Evolutionary conservation across 2,888 invertebrate genomes (phyloP).

Genomic region (Xestia sexstrigata): DNA sequence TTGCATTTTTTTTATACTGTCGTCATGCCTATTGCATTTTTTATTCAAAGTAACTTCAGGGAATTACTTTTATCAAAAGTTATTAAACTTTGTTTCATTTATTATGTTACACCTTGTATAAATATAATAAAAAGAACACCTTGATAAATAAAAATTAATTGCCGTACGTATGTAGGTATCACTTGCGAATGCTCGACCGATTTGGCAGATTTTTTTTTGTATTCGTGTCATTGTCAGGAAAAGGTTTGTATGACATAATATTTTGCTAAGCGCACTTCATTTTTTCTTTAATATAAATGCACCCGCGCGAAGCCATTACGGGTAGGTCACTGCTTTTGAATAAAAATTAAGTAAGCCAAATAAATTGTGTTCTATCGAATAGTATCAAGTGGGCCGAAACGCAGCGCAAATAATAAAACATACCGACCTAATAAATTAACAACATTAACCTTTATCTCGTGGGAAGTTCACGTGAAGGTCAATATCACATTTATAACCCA

Average conservation of each 20-base stretch:
- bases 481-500: neutral
- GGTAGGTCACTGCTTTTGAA: neutral
- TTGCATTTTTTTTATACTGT: too few species aligned
- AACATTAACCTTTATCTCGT: neutral
- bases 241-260: neutral
- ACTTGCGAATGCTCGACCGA: too few species aligned
- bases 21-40: too few species aligned
- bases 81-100: too few species aligned
- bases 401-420: conserved; percentile 6
- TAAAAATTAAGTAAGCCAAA: neutral
- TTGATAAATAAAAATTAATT: too few species aligned
- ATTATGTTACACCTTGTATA: too few species aligned
- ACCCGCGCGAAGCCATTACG: neutral
- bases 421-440: neutral
- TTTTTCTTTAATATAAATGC: neutral
- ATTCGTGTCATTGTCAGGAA: neutral
- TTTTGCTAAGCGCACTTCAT: neutral
- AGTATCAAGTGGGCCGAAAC: neutral
- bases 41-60: neutral
- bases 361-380: neutral
- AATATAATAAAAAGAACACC: too few species aligned
- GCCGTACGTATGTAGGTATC: too few species aligned
- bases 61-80: neutral
- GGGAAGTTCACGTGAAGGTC: neutral
- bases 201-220: too few species aligned